phyloP scores from a whole-genome alignment of 2,113 vertebrate genomes.

The Cepphus grylle region DNA sequence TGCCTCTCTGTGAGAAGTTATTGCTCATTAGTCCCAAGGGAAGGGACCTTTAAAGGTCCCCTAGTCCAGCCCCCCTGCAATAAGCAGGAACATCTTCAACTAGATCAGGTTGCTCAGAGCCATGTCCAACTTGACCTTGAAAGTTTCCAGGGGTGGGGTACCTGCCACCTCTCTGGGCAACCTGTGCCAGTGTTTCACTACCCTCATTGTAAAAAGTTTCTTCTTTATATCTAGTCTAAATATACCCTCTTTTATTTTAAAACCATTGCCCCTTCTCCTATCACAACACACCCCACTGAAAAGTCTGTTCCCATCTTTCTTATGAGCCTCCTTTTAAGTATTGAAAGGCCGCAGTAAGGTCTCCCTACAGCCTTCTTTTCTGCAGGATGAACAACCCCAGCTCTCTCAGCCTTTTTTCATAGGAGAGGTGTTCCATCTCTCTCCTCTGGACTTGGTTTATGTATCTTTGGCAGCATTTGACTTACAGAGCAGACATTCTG shows the following conservation, averaged over 20 bases:
- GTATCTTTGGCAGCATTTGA: background rate
- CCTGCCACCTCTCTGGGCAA: background rate
- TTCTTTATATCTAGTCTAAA: background rate
- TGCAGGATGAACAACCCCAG: background rate
- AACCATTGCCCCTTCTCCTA: background rate
- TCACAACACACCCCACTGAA: background rate
- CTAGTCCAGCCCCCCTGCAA: background rate
- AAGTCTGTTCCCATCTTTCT: background rate
- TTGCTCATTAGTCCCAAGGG: background rate
- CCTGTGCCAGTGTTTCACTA: background rate
- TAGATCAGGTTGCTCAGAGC: background rate
- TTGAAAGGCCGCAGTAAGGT: background rate
- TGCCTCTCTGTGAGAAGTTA: background rate
- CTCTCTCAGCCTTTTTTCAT: background rate
- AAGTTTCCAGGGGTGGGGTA: too few species aligned
- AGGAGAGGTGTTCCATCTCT: background rate
- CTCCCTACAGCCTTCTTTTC: background rate
- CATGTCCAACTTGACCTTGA: background rate
- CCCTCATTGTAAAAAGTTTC: background rate
- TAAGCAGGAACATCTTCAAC: background rate
- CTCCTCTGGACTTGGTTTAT: background rate
- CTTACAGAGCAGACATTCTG: background rate
- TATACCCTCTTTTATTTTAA: background rate
- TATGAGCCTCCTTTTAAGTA: background rate
- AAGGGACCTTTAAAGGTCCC: background rate